Base-by-base conservation (phyloP, 2,113 vertebrate species). In the Syngnathus floridae region DNA sequence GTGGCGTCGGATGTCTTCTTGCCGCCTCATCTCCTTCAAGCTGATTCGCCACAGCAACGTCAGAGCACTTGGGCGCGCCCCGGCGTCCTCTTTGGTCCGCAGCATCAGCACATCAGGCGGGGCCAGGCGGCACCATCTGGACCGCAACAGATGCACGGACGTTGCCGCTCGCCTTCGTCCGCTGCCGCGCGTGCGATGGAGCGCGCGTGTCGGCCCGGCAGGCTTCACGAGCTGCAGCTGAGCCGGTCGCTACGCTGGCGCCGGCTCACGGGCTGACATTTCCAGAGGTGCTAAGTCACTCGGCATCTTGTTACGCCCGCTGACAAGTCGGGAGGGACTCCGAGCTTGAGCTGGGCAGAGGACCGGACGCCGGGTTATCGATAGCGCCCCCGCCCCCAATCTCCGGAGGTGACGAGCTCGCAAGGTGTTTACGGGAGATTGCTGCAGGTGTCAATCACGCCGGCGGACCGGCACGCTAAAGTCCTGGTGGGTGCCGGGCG, bases 261-360 rank as follows among this genome's bases (percentile, higher is more conserved):
- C 78, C 69, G 40, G 80, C 86, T 84, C 76, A 22, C 61, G 81
- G 79, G 74, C 86, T 88, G 88, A 90, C 88, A 87, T 90, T 82
- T 90, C 87, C 87, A 91, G 90, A 90, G 89, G 88, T 89, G 88
- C 77, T 83, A 85, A 90, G 88, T 90, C 91, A 90, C 87, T 85
- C 82, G 70, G 77, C 75, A 91, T 90, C 89, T 90, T 65, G 88
- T 92, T 89, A 88, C 83, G 77, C 71, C 75, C 82, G 40, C 84
- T 88, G 89, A 91, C 87, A 86, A 82, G 87, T 85, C 78, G 55
- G 69, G 82, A 86, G 72, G 78, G 83, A 75, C 79, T 60, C 66
- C 58, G 64, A 82, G 82, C 78, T 70, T 67, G 76, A 80, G 80
- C 13, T 3, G 26, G 14, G 54, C 1, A 31, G 35, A 5, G 31